Base-by-base conservation (phyloP, 2,113 vertebrate species). In the Peromyscus polionotus region DNA sequence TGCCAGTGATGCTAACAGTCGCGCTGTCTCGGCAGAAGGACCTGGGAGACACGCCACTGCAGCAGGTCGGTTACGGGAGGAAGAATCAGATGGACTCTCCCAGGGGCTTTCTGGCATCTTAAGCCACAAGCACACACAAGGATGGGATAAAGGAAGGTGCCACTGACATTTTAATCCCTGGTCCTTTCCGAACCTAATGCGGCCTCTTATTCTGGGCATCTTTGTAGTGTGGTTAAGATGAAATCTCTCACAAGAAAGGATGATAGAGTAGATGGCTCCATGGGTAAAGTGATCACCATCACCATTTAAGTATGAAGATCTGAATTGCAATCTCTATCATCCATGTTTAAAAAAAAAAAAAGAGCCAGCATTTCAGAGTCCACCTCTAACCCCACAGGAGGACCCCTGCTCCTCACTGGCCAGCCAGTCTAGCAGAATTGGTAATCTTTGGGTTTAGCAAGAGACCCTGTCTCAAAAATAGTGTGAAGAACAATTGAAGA, bases 111-210 rank as follows among this genome's bases (percentile, higher is more conserved):
- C 63, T 61, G 79, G 73, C 26, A 45, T 31, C 91, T 54, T 90
- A n/a, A 84, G 48, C 76, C 61, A 39, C 19, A 36, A 51, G 73
- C 51, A 76, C 16, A 1, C 5, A 61, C 48, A 57, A 39, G 61
- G 76, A 76, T 79, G 90, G 85, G 54, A 93, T 80, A 33, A 72
- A 86, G 24, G 12, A 72, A 76, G 59, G 42, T n/a, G n/a, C 65
- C 70, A 24, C 28, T 63, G 54, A 48, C n/a, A n/a, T 57, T 63
- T 57, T 59, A 57, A 20, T 24, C 73, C 59, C 70, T 17, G 73
- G 8, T 31, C 24, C 33, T 73, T 92, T 95, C 75, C 31, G 14
- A 42, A 59, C 72, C 81, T 73, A 13, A 22, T 10, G 9, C 12
- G 48, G 6, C 24, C 79, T 45, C 48, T 54, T 54, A 7, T 72